Percentiles rank a stretch among this genome's conserved stretches.
These are phyloP conservation scores for Poeciliopsis infans DNA, from an alignment of 2,797 vertebrate species.

Conservation along the genomic window DNA sequence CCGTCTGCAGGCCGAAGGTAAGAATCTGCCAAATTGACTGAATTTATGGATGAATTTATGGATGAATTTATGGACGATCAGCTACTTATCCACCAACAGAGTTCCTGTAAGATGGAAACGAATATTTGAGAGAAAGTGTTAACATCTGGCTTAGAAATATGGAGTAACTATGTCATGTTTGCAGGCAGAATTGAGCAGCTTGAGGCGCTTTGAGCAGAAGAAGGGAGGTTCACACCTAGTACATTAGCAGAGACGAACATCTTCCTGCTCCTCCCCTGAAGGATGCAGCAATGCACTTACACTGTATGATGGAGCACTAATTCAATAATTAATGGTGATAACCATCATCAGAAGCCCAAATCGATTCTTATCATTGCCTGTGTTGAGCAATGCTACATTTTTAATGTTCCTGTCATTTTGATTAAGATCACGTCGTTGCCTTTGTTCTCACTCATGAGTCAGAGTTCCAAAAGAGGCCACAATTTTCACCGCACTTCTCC, in stretches of 20 bases:
- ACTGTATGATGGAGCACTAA: constrained; percentile 71
- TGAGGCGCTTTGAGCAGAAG: constrained; percentile 34
- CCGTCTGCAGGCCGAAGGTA: constrained; percentile 33
- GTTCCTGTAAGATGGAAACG: constrained; percentile 31
- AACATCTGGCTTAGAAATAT: constrained; percentile 24
- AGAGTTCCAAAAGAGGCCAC: constrained; percentile 32
- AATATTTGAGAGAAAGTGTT: constrained; percentile 14
- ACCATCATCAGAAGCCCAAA: constrained; percentile 77
- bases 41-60: no score
- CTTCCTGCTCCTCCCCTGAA: constrained; percentile 53
- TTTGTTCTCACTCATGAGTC: constrained; percentile 68
- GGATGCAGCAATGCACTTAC: constrained; percentile 72
- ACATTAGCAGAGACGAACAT: constrained; percentile 60
- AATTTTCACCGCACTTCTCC: constrained; percentile 34
- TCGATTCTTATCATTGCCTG: constrained; percentile 78
- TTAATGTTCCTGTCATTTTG: constrained; percentile 80
- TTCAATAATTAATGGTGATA: constrained; percentile 81
- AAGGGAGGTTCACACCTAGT: constrained; percentile 29
- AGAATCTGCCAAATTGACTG: no score
- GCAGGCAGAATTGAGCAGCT: constrained; percentile 60
- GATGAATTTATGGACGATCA: no score
- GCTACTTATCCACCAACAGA: neutral
- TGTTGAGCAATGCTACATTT: constrained; percentile 78
- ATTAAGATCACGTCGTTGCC: constrained; percentile 75
- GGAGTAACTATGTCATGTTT: constrained; percentile 46